These are phyloP conservation scores for Drosophila obscura DNA, from an alignment of 1,140 invertebrate genomes.

Conservation along the genomic window DNA sequence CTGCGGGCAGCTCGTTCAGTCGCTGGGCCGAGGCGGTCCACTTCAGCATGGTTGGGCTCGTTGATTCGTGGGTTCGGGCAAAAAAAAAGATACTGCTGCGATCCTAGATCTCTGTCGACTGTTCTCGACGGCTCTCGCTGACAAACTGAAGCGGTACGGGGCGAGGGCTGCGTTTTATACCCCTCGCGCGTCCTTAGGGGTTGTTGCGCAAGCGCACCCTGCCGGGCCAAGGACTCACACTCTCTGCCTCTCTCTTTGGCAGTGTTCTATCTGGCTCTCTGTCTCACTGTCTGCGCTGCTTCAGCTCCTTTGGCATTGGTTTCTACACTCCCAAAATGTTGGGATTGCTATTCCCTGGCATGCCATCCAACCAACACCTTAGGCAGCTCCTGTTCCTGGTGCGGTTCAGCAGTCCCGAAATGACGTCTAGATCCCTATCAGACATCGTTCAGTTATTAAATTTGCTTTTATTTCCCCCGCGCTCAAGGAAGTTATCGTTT, in stretches of 20 bases:
- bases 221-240: slow-evolving; percentile 18
- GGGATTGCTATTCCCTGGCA: not conserved
- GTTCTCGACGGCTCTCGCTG: slow-evolving; percentile 71
- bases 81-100: slow-evolving; percentile 23
- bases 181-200: slow-evolving; percentile 44
- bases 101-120: slow-evolving; percentile 24
- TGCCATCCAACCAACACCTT: no score
- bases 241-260: not conserved
- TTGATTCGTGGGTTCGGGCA: slow-evolving; percentile 10
- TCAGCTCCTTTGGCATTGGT: no score
- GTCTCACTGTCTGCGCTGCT: not conserved
- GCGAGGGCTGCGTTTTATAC: slow-evolving; percentile 62
- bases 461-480: slow-evolving; percentile 50
- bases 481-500: slow-evolving; percentile 66
- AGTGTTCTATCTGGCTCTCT: no score
- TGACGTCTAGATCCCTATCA: slow-evolving; percentile 65
- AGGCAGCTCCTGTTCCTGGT: not conserved
- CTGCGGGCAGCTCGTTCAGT: slow-evolving; percentile 41
- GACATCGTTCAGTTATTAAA: slow-evolving; percentile 57
- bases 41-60: slow-evolving; percentile 62
- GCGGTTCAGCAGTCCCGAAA: slow-evolving; percentile 28
- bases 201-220: slow-evolving; percentile 75
- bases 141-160: slow-evolving; percentile 75
- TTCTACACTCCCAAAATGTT: no score
- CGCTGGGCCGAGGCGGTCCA: slow-evolving; percentile 75